Percentiles rank a stretch among this genome's conserved stretches.
Evolutionary conservation across 2,113 vertebrate species (phyloP).

Genomic region (Carassius auratus): DNA sequence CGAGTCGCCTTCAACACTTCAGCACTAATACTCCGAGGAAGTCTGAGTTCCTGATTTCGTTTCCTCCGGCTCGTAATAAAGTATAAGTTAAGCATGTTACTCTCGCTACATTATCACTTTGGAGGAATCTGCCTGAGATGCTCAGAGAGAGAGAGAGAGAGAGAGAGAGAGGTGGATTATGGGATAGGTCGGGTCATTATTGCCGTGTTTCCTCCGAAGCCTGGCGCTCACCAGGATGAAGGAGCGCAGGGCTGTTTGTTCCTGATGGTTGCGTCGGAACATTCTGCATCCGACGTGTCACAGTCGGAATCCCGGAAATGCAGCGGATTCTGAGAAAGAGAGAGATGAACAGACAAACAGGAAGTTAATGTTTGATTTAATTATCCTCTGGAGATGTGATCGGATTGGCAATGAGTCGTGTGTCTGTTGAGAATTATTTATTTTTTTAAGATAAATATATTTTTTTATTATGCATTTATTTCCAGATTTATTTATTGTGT

Average conservation of each 20-base stretch:
- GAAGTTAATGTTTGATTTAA: too few relatives aligned
- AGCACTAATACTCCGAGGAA: neutral
- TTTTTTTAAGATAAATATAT: too few relatives aligned
- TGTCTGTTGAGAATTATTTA: too few relatives aligned
- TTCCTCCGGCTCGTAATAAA: slow-evolving; percentile 84
- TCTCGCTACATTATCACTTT: slow-evolving; percentile 90
- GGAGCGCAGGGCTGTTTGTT: slow-evolving; percentile 90
- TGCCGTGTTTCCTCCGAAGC: slow-evolving; percentile 77
- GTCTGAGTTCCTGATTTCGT: slow-evolving; percentile 61
- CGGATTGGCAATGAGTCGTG: too few relatives aligned
- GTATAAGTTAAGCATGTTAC: slow-evolving; percentile 92
- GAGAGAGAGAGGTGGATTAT: slow-evolving; percentile 28
- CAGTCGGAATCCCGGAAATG: slow-evolving; percentile 93
- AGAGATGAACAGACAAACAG: neutral
- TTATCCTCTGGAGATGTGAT: too few relatives aligned
- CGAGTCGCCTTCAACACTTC: neutral
- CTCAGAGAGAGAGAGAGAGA: slow-evolving; percentile 51
- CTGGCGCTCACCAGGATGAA: slow-evolving; percentile 88
- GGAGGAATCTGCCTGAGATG: slow-evolving; percentile 94
- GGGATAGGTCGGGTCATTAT: slow-evolving; percentile 69
- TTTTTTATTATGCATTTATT: too few relatives aligned
- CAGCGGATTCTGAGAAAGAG: slow-evolving; percentile 82
- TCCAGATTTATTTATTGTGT: too few relatives aligned
- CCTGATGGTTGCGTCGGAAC: slow-evolving; percentile 94
- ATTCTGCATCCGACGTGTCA: slow-evolving; percentile 94